phyloP scores from a whole-genome alignment of 2,797 vertebrate genomes.

The Synanceia verrucosa region DNA sequence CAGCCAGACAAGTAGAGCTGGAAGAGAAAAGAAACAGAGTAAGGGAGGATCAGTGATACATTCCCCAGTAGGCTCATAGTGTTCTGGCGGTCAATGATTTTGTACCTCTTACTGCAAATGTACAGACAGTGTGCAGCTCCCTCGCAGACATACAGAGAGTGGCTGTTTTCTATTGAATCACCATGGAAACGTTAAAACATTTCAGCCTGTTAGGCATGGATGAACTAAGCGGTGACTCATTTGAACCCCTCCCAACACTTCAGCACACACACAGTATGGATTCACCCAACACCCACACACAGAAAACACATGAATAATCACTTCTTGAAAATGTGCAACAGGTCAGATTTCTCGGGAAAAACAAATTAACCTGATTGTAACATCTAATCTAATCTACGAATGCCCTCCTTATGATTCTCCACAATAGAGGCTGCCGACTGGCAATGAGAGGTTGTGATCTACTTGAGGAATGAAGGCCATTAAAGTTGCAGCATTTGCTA shows the following conservation, averaged over 20 bases:
- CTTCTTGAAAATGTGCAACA: not conserved
- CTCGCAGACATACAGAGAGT: slow-evolving; percentile 26
- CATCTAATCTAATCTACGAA: no score
- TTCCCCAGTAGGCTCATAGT: slow-evolving; percentile 50
- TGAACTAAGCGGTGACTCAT: slow-evolving; percentile 78
- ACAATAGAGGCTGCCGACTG: slow-evolving; percentile 2
- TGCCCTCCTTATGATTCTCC: not conserved
- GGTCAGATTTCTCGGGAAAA: not conserved
- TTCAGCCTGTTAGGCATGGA: slow-evolving; percentile 78
- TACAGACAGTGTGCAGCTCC: slow-evolving; percentile 16
- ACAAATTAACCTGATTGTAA: not conserved
- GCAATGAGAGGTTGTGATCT: not conserved
- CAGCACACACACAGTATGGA: slow-evolving; percentile 26
- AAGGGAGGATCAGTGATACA: slow-evolving; percentile 51
- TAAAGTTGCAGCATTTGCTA: slow-evolving; percentile 14
- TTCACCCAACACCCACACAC: slow-evolving; percentile 4
- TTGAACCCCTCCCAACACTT: slow-evolving; percentile 69
- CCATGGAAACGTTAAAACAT: slow-evolving; percentile 81
- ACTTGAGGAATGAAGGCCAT: slow-evolving; percentile 13
- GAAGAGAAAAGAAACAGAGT: not conserved
- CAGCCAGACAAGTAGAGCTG: not conserved
- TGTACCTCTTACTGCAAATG: slow-evolving; percentile 29
- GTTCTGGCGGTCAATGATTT: slow-evolving; percentile 65
- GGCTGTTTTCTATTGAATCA: slow-evolving; percentile 75
- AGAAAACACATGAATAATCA: slow-evolving; percentile 19